Evolutionary conservation across 2,113 vertebrate species (phyloP), one percentile per base, ranked within the genome.

Genomic region (Elgaria multicarinata): DNA sequence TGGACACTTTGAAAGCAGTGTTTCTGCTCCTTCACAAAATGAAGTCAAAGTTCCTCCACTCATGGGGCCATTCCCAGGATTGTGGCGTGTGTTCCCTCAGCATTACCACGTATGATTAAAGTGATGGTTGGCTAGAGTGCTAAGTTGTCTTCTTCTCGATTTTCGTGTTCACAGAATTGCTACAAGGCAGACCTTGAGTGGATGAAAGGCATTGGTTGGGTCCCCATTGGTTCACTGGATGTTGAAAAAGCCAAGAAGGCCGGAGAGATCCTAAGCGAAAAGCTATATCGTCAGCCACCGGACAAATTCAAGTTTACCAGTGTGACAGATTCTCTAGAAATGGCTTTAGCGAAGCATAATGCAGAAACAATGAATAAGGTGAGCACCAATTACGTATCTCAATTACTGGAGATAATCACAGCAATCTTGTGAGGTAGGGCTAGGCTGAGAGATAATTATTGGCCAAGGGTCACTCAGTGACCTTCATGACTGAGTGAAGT

Each of bases 351-450:
- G 84, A 97, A 97, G 93, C 97, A 96, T 87, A 99, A 98, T 14
- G 98, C 98, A 67, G 91, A 98, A 26, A 95, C 85, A 83, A 98
- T 98, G 97, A 95, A 98, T 95, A 97, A 98, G 97, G 98, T 99
- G 95, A 87, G 87, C 44, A 53, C 50, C 50, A 12, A 53, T 53
- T 7, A 53, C 9, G 1, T 53, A 8, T 53, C 50, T 53, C 50
- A 53, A 1, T 10, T 12, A 53, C 50, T 53, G 50, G 50, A 53
- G 50, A 20, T 74, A 36, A 16, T 74, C n/a, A 74, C 36, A 74
- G 20, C 14, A 42, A 42, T 4, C 22, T 13, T 24, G 74, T 26
- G 74, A 8, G 74, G 20, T 75, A 44, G 20, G 39, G 20, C 5
- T 44, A 75, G 22, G 2, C 74, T 42, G 74, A 44, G 74, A 42